Conservation (phyloP, 2,113 vertebrate species). For the Conger conger region DNA sequence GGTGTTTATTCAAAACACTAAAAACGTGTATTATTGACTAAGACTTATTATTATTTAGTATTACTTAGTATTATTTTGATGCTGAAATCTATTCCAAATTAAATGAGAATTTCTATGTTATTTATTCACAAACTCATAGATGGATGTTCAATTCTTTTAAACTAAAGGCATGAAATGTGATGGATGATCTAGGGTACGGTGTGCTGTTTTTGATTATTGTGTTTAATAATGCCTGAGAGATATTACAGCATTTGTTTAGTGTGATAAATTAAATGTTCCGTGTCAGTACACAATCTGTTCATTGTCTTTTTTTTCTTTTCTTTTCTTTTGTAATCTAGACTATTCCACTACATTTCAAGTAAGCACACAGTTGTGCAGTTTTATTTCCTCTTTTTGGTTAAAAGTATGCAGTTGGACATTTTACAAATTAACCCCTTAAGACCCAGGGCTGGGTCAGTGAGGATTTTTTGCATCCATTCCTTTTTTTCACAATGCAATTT, state of each 20-base stretch:
- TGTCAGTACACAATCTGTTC: neutral
- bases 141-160: neutral
- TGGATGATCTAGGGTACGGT: neutral
- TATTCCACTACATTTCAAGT: no score
- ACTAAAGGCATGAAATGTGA: neutral
- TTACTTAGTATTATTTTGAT: neutral
- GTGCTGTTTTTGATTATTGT: slow-evolving; percentile 2
- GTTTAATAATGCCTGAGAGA: neutral
- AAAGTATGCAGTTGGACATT: no score
- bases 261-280: neutral
- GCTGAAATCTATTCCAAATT: neutral
- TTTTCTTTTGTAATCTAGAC: no score
- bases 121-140: neutral
- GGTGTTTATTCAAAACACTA: no score
- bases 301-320: neutral
- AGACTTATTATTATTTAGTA: no score
- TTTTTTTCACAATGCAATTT: no score
- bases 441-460: no score
- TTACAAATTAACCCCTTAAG: no score
- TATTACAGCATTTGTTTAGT: neutral
- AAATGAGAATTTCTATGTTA: neutral
- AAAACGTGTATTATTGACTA: no score
- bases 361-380: no score
- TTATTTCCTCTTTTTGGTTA: no score
- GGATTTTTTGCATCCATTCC: no score